Evolutionary conservation across 1,140 invertebrate genomes (phyloP), one percentile per base, ranked within the genome.

Genomic region (Drosophila serrata): DNA sequence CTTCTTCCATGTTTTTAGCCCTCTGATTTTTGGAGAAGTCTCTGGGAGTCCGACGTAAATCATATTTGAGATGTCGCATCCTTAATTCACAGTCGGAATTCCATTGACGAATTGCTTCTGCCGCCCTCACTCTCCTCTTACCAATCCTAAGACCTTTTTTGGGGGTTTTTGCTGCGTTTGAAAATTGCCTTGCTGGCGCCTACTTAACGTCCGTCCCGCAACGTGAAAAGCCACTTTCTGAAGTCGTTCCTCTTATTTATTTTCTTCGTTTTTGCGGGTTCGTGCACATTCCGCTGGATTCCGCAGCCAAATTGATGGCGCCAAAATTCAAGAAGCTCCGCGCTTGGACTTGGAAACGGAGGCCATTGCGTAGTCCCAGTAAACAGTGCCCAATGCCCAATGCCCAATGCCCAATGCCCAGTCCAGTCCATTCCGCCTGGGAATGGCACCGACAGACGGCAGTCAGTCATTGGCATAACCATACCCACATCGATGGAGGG

Each of bases 301-400:
- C 81, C 85, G 74, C 69, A 76, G 82, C 79, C 84, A 90, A 87
- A 88, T 90, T 88, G 85, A 90, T 88, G 85, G 85, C 85, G 85
- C 85, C 85, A 88, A 88, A 88, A 90, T 88, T 90, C 81, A 90
- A 73, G 81, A 67, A 78, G 72, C 70, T 35, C 69, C 39, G 35
- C 33, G 27, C 46, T 65, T 70, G 58, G 31, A 42, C 48, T 59
- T 27, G 40, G 64, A 57, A 58, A 31, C 69, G 55, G 48, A 45
- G 39, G 31, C 58, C 40, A 46, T 8, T 45, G 49, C 68, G 55
- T 45, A 42, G 46, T 46, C 63, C 59, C 48, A 31, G 24, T 49
- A 29, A 29, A 9, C 46, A 31, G 46, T 31, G 48, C 29, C 56
- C 35, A 31, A 11, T 40, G 42, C 64, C 62, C 48, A 56, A n/a